phyloP scores from a whole-genome alignment of 1,140 invertebrate species.

The Drosophila bipectinata region DNA sequence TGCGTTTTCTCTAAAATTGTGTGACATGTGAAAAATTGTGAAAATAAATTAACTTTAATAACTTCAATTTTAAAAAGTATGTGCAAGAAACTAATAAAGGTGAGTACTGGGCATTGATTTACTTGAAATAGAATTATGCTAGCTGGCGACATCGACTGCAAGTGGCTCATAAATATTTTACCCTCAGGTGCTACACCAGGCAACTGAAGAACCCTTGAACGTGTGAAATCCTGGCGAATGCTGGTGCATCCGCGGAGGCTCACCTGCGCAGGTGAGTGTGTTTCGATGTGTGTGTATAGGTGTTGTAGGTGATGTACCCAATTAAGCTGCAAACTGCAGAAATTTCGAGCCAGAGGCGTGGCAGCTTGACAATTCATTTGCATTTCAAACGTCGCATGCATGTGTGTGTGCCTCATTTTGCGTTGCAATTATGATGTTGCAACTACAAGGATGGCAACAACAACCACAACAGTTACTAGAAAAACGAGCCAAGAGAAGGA shows the following conservation, averaged over 20 bases:
- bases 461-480: constrained; percentile 20
- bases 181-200: constrained; percentile 3
- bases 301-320: constrained; percentile 53
- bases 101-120: constrained; percentile 2
- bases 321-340: constrained; percentile 68
- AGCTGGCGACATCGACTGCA: constrained; percentile 12
- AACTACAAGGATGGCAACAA: constrained; percentile 62
- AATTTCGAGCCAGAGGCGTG: constrained; percentile 55
- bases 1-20: neutral
- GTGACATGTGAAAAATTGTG: neutral
- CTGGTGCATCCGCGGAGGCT: constrained; percentile 6
- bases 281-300: constrained; percentile 12
- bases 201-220: constrained; percentile 35
- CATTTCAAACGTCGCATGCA: constrained; percentile 65
- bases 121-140: constrained; percentile 19
- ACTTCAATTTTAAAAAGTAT: neutral
- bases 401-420: constrained; percentile 65
- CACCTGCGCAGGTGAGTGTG: constrained; percentile 26
- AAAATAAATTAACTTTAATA: neutral
- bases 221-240: constrained; percentile 34
- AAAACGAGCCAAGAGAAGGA: constrained; percentile 5
- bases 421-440: constrained; percentile 77
- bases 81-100: neutral
- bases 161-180: constrained; percentile 37
- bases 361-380: constrained; percentile 65